phyloP scores from a whole-genome alignment of 2,797 vertebrate species.

The Huso huso region DNA sequence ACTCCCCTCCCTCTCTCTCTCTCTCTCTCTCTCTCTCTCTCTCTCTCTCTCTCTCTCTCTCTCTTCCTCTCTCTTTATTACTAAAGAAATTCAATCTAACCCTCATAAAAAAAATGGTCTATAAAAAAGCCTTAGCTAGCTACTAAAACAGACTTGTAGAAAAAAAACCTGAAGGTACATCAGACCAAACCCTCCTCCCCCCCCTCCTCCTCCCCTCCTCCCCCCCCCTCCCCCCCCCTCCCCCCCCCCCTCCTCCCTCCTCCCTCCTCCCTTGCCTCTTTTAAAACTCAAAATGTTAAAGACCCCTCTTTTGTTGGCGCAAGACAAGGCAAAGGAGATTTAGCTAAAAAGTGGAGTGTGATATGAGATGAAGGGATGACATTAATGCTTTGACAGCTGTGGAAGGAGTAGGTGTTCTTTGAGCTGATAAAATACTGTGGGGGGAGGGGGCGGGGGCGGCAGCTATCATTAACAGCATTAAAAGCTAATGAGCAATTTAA shows the following conservation, averaged over 20 bases:
- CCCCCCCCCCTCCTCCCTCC: background rate
- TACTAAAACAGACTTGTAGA: background rate
- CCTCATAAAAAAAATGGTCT: conserved; percentile 35
- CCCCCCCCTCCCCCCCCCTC: background rate
- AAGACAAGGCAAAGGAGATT: background rate
- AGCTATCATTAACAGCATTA: too few species aligned
- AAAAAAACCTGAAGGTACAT: background rate
- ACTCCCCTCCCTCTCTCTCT: background rate
- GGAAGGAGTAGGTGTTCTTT: conserved; percentile 1
- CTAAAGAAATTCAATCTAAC: conserved; percentile 21
- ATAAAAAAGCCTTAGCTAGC: background rate
- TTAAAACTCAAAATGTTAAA: background rate
- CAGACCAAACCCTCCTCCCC: background rate
- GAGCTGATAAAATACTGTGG: background rate
- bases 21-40: conserved; percentile 15
- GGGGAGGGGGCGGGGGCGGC: too few species aligned
- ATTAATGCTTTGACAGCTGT: conserved; percentile 1
- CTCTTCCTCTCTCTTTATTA: conserved; percentile 16
- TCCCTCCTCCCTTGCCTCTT: background rate
- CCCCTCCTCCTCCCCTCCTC: background rate
- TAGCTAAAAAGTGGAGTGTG: background rate
- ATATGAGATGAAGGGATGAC: background rate
- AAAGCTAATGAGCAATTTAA: too few species aligned
- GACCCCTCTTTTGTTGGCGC: background rate
- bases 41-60: conserved; percentile 20